Evolutionary conservation across 2,888 invertebrate genomes (phyloP).

Genomic region (Caenorhabditis afra): DNA sequence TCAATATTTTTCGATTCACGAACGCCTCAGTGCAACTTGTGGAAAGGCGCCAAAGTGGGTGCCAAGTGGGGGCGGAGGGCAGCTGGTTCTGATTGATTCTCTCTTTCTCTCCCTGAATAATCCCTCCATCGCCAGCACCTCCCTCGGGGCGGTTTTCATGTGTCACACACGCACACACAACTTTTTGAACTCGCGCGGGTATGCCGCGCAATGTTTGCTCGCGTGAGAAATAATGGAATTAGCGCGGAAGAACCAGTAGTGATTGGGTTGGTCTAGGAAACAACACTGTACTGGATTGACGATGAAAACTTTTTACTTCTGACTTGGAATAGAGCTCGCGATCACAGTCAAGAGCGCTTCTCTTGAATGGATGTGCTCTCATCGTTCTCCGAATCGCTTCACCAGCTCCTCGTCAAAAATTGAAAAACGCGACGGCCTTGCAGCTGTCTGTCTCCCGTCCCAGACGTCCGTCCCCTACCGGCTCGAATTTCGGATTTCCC

Average conservation of each 20-base stretch:
- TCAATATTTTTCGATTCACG: conserved; percentile 59
- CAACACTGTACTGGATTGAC: background rate
- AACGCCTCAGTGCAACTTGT: conserved; percentile 47
- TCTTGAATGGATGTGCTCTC: too few species aligned
- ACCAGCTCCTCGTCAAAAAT: too few species aligned
- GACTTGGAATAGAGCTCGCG: too few species aligned
- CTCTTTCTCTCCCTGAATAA: too few species aligned
- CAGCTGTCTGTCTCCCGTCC: too few species aligned
- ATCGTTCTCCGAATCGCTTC: too few species aligned
- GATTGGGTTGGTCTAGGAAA: background rate
- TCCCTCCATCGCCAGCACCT: conserved; percentile 9
- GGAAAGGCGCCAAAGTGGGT: conserved; percentile 50
- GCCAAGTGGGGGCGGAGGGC: conserved; percentile 14
- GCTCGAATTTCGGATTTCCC: too few species aligned
- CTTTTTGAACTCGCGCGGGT: conserved; percentile 25
- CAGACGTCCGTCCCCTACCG: too few species aligned
- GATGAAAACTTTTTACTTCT: too few species aligned
- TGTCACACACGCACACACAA: conserved; percentile 29
- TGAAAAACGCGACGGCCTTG: too few species aligned
- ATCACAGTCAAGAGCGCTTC: too few species aligned
- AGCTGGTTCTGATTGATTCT: conserved; percentile 38
- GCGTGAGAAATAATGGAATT: background rate
- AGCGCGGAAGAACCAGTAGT: background rate
- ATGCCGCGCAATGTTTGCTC: conserved; percentile 12
- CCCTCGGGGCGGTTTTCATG: conserved; percentile 19